These are phyloP conservation scores for Jaculus jaculus DNA, from an alignment of 2,113 vertebrate genomes.

Conservation along the genomic window DNA sequence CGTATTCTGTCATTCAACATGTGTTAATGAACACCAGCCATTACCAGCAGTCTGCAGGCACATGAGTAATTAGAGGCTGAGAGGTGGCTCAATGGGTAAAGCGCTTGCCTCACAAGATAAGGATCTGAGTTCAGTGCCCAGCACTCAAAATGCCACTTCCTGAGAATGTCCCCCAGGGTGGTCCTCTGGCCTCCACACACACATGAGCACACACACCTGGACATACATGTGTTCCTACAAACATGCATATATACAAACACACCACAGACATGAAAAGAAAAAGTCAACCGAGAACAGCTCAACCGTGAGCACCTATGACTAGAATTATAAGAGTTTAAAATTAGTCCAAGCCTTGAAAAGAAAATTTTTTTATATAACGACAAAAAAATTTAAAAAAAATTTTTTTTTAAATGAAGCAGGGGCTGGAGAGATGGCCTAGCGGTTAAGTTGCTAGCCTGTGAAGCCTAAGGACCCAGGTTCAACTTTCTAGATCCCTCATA, in stretches of 20 bases:
- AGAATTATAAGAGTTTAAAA: not conserved
- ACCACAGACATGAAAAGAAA: too few species aligned
- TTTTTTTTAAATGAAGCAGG: too few species aligned
- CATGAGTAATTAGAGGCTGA: too few species aligned
- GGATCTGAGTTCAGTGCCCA: not conserved
- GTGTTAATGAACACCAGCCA: not conserved
- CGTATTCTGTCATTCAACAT: not conserved
- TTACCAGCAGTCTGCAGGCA: not conserved
- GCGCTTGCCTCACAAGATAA: too few species aligned
- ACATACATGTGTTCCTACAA: not conserved
- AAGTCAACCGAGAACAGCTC: not conserved
- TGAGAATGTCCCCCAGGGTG: not conserved
- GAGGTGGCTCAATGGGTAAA: not conserved
- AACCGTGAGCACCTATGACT: rapidly evolving
- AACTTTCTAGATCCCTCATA: too few species aligned
- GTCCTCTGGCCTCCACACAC: not conserved
- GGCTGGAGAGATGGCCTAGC: too few species aligned
- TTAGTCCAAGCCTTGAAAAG: not conserved
- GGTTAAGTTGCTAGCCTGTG: too few species aligned
- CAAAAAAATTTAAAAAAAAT: not conserved
- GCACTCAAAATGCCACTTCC: not conserved
- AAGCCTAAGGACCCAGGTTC: too few species aligned
- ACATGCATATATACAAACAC: too few species aligned
- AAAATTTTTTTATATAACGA: not conserved
- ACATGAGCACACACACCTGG: not conserved